These are phyloP conservation scores for Oasisia sp. DNA, from an alignment of 2,888 invertebrate genomes.

Conservation along the genomic window DNA sequence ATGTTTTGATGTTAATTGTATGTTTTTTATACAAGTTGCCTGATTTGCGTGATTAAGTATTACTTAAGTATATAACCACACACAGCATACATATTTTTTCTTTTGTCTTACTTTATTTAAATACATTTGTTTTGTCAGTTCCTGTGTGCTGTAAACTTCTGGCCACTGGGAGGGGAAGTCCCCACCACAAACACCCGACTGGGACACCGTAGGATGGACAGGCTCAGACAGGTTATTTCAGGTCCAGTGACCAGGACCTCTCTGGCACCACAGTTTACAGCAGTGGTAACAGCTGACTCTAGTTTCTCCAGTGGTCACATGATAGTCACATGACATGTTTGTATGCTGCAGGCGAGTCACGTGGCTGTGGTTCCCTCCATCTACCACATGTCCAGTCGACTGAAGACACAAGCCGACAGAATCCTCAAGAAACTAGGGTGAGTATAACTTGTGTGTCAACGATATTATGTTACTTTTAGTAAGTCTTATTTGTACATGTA, in stretches of 20 bases:
- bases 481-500: no score
- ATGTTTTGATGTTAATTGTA: no score
- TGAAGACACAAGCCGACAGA: neutral
- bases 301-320: neutral
- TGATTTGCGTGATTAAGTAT: neutral
- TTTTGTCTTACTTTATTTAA: neutral
- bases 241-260: neutral
- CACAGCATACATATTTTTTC: neutral
- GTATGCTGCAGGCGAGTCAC: neutral
- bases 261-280: neutral
- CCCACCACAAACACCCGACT: neutral
- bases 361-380: neutral
- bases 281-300: neutral
- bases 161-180: neutral
- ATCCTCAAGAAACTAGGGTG: conserved; percentile 3
- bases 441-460: neutral
- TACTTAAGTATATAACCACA: neutral
- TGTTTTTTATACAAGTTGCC: no score
- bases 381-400: neutral
- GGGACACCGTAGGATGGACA: neutral
- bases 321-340: neutral
- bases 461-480: no score
- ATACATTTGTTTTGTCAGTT: neutral
- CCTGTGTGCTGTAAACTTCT: neutral
- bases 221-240: neutral